Conservation (phyloP, 1,140 invertebrate genomes). For the Aphelinus atriplicis region DNA sequence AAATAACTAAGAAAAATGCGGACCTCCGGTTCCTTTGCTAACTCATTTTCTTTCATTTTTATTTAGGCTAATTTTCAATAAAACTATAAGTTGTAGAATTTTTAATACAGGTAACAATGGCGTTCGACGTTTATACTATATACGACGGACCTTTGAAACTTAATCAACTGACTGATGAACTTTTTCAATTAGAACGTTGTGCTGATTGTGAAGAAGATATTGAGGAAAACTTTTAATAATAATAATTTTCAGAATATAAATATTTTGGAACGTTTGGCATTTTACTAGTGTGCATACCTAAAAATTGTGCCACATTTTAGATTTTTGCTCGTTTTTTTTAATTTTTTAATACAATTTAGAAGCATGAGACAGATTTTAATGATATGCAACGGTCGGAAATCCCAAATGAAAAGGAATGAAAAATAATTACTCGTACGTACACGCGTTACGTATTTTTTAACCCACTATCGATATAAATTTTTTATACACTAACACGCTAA, state of each 20-base stretch:
- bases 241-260: background rate
- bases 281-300: slow-evolving; percentile 11
- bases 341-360: background rate
- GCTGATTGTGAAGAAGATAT: background rate
- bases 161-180: slow-evolving; percentile 6
- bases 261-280: slow-evolving; percentile 5
- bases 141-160: background rate
- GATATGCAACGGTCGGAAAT: background rate
- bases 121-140: too few relatives aligned
- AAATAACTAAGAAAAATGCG: too few relatives aligned
- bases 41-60: too few relatives aligned
- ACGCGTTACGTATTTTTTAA: slow-evolving; percentile 27
- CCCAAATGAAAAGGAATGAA: background rate
- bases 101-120: too few relatives aligned
- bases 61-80: too few relatives aligned
- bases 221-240: too few relatives aligned
- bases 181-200: slow-evolving; percentile 23
- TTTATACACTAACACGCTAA: slow-evolving; percentile 16
- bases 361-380: slow-evolving; percentile 4
- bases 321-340: background rate
- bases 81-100: too few relatives aligned
- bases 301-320: slow-evolving; percentile 22
- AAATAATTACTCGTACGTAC: slow-evolving; percentile 7
- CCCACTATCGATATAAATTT: slow-evolving; percentile 2
- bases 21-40: too few relatives aligned